Conservation (phyloP, 2,113 vertebrate genomes). For the Cebus imitator region DNA sequence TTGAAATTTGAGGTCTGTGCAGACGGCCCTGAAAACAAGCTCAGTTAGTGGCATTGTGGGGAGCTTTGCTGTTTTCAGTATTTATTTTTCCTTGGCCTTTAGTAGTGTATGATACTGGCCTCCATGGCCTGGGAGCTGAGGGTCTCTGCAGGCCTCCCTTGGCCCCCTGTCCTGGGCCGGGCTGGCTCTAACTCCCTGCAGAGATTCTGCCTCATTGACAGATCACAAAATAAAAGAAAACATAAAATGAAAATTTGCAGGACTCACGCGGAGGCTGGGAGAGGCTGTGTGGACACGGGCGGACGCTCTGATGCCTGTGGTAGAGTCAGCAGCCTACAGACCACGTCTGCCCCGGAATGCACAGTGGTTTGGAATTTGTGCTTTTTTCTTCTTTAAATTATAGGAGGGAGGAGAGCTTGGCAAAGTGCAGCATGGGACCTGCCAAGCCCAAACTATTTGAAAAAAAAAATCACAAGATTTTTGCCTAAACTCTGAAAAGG, state of each 20-base stretch:
- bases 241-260: rapidly evolving
- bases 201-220: rapidly evolving
- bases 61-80: too few species aligned
- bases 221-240: background rate
- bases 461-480: slow-evolving; percentile 8
- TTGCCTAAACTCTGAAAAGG: slow-evolving; percentile 24
- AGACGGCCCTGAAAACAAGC: background rate
- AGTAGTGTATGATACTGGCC: background rate
- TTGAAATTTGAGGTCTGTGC: background rate
- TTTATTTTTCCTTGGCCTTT: too few species aligned
- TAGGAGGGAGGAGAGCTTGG: slow-evolving; percentile 47
- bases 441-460: slow-evolving; percentile 68
- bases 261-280: rapidly evolving
- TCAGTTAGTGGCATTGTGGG: rapidly evolving
- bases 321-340: rapidly evolving
- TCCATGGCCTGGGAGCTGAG: too few species aligned
- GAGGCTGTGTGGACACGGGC: rapidly evolving
- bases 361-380: slow-evolving; percentile 15
- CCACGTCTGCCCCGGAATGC: background rate
- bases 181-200: too few species aligned
- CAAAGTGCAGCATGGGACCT: background rate
- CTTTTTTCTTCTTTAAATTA: slow-evolving; percentile 63
- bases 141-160: too few species aligned
- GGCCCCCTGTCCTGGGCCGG: background rate
- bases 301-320: background rate